Conservation (phyloP, 2,797 vertebrate species). For the Diplodus sargus region DNA sequence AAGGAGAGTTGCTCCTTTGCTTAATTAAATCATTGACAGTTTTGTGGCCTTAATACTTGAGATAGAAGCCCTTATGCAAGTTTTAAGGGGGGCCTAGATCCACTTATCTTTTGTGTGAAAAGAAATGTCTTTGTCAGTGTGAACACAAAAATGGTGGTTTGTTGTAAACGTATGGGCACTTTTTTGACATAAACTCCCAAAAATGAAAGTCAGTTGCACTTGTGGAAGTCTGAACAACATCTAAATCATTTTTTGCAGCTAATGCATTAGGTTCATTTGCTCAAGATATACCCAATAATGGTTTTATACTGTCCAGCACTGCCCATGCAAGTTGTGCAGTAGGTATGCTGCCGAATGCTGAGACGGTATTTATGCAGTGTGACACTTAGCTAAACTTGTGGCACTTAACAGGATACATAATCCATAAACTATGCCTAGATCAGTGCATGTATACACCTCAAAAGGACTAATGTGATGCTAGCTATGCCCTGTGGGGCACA, state of each 20-base stretch:
- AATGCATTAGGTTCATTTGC: too few relatives aligned
- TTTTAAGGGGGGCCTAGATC: slow-evolving; percentile 13
- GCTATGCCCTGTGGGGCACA: too few relatives aligned
- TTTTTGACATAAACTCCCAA: neutral
- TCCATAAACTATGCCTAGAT: slow-evolving; percentile 46
- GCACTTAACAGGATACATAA: slow-evolving; percentile 57
- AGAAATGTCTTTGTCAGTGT: slow-evolving; percentile 18
- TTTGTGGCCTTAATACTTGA: slow-evolving; percentile 24
- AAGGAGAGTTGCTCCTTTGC: slow-evolving; percentile 43
- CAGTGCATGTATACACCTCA: too few relatives aligned
- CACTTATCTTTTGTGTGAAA: slow-evolving; percentile 9
- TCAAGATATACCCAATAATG: too few relatives aligned
- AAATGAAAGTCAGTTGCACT: neutral
- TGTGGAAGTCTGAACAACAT: too few relatives aligned
- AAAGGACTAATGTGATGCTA: too few relatives aligned
- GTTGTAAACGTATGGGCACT: neutral
- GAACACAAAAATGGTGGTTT: neutral
- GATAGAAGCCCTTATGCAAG: slow-evolving; percentile 18
- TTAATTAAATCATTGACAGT: slow-evolving; percentile 57
- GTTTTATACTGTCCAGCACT: too few relatives aligned
- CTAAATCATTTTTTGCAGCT: too few relatives aligned
- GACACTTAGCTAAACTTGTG: slow-evolving; percentile 40
- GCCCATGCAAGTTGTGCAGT: too few relatives aligned
- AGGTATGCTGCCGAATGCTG: neutral
- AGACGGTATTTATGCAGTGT: slow-evolving; percentile 29